Evolutionary conservation across 1,140 invertebrate species (phyloP).

Genomic region (Drosophila nikananu): DNA sequence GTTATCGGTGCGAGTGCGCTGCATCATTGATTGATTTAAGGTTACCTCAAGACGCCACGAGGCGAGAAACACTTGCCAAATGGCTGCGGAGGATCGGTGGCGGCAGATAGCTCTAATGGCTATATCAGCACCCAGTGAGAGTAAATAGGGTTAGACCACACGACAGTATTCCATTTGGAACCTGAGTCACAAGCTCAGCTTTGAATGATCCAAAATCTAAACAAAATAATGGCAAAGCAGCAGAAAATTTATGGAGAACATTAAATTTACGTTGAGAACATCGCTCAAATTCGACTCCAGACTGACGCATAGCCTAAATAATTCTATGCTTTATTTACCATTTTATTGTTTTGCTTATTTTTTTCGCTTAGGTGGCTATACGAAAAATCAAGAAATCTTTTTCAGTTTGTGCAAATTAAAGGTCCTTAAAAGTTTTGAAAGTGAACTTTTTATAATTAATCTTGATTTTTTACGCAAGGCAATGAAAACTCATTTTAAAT

Average conservation of each 20-base stretch:
- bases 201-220: not conserved
- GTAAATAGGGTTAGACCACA: not conserved
- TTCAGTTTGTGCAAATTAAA: not conserved
- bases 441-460: not conserved
- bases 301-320: not conserved
- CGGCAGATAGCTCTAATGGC: slow-evolving; percentile 2
- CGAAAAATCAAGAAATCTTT: not conserved
- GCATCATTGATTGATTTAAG: slow-evolving; percentile 82
- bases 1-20: slow-evolving; percentile 58
- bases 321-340: not conserved
- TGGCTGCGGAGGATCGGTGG: slow-evolving; percentile 16
- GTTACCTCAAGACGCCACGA: slow-evolving; percentile 70
- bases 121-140: slow-evolving; percentile 4
- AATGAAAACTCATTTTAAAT: not conserved
- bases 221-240: not conserved
- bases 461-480: no score
- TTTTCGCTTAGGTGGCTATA: no score
- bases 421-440: no score
- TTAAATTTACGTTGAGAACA: not conserved
- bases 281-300: not conserved
- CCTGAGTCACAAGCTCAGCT: not conserved
- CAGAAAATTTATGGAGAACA: not conserved
- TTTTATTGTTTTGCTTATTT: not conserved
- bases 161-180: not conserved
- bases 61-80: slow-evolving; percentile 61